A percentile compares a stretch with the other conserved stretches of the same genome.
Evolutionary conservation across 2,113 vertebrate species (phyloP).

Genomic region (Petromus typicus): DNA sequence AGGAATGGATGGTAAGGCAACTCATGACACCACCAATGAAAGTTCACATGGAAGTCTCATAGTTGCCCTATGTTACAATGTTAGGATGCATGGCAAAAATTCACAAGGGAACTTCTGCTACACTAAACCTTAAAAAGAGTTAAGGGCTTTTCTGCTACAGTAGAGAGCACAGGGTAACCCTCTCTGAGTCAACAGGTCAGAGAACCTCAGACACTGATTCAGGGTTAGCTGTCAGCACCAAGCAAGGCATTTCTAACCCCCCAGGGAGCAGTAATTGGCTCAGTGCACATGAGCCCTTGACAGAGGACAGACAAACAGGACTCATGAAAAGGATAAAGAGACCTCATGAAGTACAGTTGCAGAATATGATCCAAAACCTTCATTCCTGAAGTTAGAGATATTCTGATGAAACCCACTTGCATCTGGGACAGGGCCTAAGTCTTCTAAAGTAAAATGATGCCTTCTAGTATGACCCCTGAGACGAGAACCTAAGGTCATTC

Average conservation of each 20-base stretch:
- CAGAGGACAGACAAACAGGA: conserved; percentile 82
- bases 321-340: conserved; percentile 84
- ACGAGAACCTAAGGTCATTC: background rate
- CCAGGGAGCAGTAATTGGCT: conserved; percentile 83
- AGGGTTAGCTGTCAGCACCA: conserved; percentile 82
- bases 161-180: conserved; percentile 83
- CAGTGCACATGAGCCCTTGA: conserved; percentile 80
- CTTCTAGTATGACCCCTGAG: conserved; percentile 13
- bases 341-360: conserved; percentile 66
- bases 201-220: conserved; percentile 79
- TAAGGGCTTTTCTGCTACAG: conserved; percentile 84
- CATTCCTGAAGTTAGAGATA: conserved; percentile 27
- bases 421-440: conserved; percentile 12
- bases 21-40: background rate
- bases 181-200: conserved; percentile 81
- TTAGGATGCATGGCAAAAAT: background rate
- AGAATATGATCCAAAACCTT: background rate
- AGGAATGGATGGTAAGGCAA: background rate
- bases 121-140: background rate
- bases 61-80: background rate
- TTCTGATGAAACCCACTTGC: background rate
- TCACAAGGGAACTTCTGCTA: background rate
- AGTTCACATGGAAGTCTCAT: background rate
- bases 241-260: conserved; percentile 83
- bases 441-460: background rate